Base-by-base conservation (phyloP, 2,797 vertebrate species). In the Typhlichthys subterraneus region DNA sequence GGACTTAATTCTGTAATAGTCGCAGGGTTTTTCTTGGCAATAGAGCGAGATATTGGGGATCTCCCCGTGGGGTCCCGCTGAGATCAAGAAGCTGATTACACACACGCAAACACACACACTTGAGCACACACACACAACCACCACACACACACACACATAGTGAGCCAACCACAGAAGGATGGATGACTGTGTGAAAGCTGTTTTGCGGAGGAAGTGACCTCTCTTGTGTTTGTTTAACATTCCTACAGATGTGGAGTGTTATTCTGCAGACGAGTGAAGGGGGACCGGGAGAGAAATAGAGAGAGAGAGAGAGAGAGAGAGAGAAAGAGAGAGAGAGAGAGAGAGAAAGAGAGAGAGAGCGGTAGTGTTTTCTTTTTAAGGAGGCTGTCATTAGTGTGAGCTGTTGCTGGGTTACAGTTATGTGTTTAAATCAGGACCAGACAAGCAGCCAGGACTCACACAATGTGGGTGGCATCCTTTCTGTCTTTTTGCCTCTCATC, bases 361-460 rank as follows among this genome's bases (percentile, higher is more conserved):
- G 77, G 65, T 53, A 55, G 70, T 84, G 80, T 88, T 84, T 86
- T 88, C 72, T 85, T 58, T 87, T 77, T 76, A 78, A 79, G 71
- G 61, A 84, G 83, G 76, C 88, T 83, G 87, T 90, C 88, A 88
- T 90, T 88, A 87, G 80, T 73, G 73, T 59, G 72, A 85, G 72
- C 75, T 69, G 78, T 76, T 84, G 70, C 84, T 70, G 61, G 61
- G 76, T 68, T 77, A 81, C 76, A 82, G 77, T 77, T 84, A 77
- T 83, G 73, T 84, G 76, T 89, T 87, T 86, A 76, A 84, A 78
- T 66, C 78, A 76, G 70, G 71, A 81, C 73, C 81, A 79, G 78
- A 85, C 84, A 87, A 87, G 84, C 83, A 75, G 73, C 59, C 38
- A 65, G 54, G 56, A 59, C 76, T 60, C 86, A 65, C 76, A 61